Conservation (phyloP, 2,888 invertebrate genomes). For the Acanthosepion pharaonis region DNA sequence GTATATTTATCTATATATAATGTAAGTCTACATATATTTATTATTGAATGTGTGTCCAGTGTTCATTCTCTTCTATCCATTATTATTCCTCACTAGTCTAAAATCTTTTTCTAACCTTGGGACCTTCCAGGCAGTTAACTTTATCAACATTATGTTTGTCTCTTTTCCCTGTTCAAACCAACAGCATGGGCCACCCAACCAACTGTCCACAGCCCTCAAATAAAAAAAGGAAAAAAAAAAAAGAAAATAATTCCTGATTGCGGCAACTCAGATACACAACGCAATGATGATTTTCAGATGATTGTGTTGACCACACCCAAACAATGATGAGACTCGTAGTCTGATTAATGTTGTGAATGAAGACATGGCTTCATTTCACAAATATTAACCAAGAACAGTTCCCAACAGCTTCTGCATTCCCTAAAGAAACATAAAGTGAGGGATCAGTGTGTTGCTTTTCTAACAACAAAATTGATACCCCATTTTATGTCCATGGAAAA, state of each 20-base stretch:
- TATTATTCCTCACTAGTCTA: neutral
- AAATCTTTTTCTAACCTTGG: neutral
- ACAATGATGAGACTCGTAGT: neutral
- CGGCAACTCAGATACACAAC: neutral
- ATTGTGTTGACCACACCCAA: neutral
- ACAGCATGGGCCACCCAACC: neutral
- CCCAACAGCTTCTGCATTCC: neutral
- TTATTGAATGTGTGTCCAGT: neutral
- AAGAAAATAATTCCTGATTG: neutral
- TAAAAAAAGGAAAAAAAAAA: neutral
- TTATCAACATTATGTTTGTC: neutral
- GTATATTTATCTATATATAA: neutral
- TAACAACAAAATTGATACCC: neutral
- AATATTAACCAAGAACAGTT: neutral
- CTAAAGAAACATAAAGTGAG: neutral
- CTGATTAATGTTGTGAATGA: neutral
- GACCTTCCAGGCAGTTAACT: constrained; percentile 11
- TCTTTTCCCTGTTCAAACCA: neutral
- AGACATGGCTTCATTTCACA: neutral
- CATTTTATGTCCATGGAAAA: neutral
- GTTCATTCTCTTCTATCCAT: neutral
- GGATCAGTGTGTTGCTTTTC: neutral
- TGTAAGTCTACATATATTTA: neutral
- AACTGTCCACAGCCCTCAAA: neutral
- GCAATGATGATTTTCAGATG: neutral